Percentiles rank a stretch among this genome's conserved stretches.
Conservation (phyloP, 2,797 vertebrate genomes). For the Pseudopleuronectes americanus region DNA sequence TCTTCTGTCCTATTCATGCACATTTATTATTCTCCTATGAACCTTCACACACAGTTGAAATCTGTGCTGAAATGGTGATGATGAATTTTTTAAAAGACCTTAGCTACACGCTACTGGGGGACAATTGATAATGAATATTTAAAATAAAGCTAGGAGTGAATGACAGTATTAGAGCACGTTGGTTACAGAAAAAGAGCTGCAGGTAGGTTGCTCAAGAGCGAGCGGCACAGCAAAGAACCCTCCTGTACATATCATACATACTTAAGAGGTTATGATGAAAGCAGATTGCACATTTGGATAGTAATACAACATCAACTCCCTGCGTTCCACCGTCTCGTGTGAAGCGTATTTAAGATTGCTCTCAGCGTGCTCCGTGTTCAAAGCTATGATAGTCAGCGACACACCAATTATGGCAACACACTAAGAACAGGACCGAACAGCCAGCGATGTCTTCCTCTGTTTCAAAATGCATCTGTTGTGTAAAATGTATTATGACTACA, state of each 20-base stretch:
- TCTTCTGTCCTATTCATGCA: conserved; percentile 6
- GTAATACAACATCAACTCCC: conserved; percentile 36
- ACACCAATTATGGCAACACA: conserved; percentile 57
- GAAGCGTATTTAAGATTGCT: conserved; percentile 25
- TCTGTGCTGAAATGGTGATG: conserved; percentile 34
- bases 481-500: conserved; percentile 55
- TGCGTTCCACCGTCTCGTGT: conserved; percentile 12
- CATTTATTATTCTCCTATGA: background rate
- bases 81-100: conserved; percentile 43
- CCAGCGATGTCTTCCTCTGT: conserved; percentile 39
- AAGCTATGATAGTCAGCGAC: conserved; percentile 57
- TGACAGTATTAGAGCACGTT: conserved; percentile 45
- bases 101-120: conserved; percentile 31
- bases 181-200: conserved; percentile 61
- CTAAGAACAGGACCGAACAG: conserved; percentile 45
- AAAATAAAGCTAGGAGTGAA: conserved; percentile 50
- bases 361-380: conserved; percentile 51
- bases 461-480: conserved; percentile 60
- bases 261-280: conserved; percentile 23
- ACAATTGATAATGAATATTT: conserved; percentile 69
- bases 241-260: conserved; percentile 40
- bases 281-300: conserved; percentile 35
- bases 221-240: conserved; percentile 45
- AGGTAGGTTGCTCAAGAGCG: conserved; percentile 57
- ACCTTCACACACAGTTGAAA: conserved; percentile 24